phyloP scores from a whole-genome alignment of 2,797 vertebrate species.

The Tarsius wallacei region DNA sequence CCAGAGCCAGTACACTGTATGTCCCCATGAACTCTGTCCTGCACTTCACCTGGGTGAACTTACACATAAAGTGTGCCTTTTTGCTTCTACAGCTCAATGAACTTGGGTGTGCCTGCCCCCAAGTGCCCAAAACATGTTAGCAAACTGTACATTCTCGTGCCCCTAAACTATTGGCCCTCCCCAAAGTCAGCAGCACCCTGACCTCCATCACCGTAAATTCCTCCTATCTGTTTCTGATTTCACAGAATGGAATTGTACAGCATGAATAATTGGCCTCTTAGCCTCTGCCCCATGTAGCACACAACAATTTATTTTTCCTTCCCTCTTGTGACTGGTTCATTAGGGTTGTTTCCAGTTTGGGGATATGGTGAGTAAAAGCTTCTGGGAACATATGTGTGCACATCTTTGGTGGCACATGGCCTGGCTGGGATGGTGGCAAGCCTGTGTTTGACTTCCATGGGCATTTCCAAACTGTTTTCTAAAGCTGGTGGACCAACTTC shows the following conservation, averaged over 20 bases:
- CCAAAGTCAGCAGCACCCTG: background rate
- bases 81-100: background rate
- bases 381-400: background rate
- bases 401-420: background rate
- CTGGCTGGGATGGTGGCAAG: background rate
- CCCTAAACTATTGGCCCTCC: background rate
- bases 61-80: background rate
- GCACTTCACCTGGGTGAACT: too few relatives aligned
- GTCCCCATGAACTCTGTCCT: background rate
- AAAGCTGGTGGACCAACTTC: background rate
- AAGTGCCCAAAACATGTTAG: background rate
- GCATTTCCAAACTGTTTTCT: background rate
- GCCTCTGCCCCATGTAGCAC: too few relatives aligned
- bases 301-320: background rate
- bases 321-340: background rate
- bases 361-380: background rate
- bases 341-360: background rate
- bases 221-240: background rate
- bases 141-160: background rate
- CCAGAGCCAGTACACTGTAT: background rate
- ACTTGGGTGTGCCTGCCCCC: background rate
- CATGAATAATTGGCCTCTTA: too few relatives aligned
- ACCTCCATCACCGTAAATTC: background rate
- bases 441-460: background rate
- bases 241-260: background rate